phyloP scores from a whole-genome alignment of 2,797 vertebrate genomes.

The Hipposideros larvatus region DNA sequence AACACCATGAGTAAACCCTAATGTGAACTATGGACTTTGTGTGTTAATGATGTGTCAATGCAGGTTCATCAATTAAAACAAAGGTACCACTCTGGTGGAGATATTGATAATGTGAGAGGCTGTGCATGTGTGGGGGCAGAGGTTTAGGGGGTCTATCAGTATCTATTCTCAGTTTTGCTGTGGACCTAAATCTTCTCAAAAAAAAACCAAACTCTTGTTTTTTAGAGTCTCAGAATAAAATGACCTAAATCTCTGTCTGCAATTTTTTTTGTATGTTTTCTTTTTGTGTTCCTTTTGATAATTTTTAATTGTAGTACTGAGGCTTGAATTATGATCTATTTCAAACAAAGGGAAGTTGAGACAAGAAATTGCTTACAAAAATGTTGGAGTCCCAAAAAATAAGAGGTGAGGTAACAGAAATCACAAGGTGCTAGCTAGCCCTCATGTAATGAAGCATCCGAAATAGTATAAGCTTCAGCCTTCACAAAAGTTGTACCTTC shows the following conservation, averaged over 20 bases:
- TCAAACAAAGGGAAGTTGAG: background rate
- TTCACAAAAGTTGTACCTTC: background rate
- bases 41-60: background rate
- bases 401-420: background rate
- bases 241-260: background rate
- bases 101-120: too few relatives aligned
- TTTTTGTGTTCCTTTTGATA: background rate
- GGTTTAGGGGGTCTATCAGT: background rate
- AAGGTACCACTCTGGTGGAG: too few relatives aligned
- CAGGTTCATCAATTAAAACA: too few relatives aligned
- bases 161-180: background rate
- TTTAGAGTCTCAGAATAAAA: background rate
- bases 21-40: background rate
- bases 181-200: background rate
- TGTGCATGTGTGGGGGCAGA: background rate
- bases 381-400: background rate
- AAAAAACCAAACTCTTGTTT: too few relatives aligned
- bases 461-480: background rate
- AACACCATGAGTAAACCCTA: background rate
- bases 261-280: background rate
- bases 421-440: background rate
- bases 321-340: background rate
- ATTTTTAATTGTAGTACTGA: constrained; percentile 18
- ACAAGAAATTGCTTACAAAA: background rate
- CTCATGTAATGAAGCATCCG: background rate